These are phyloP conservation scores for Plebejus anna DNA, from an alignment of 2,888 invertebrate species.

Conservation along the genomic window DNA sequence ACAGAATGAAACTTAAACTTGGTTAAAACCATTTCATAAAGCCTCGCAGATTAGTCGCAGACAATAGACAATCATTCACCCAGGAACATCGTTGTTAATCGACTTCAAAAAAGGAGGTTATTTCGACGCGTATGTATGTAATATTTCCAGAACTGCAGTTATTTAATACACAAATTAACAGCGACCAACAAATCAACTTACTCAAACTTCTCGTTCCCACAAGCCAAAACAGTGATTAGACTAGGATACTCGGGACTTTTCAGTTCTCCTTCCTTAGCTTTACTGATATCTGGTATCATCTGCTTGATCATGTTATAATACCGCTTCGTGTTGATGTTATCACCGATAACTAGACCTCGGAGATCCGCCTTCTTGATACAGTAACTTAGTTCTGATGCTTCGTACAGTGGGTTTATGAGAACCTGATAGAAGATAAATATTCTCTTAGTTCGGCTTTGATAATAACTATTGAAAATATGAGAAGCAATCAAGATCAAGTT, in stretches of 20 bases:
- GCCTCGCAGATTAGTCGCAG: too few relatives aligned
- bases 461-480: too few relatives aligned
- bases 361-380: constrained; percentile 86
- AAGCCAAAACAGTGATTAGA: constrained; percentile 78
- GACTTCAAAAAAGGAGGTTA: too few relatives aligned
- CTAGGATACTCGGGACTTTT: constrained; percentile 69
- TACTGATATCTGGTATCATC: constrained; percentile 80
- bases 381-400: constrained; percentile 85
- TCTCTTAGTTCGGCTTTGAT: too few relatives aligned
- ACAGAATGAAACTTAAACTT: too few relatives aligned
- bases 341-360: constrained; percentile 84
- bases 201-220: constrained; percentile 73
- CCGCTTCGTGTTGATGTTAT: constrained; percentile 81
- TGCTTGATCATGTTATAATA: constrained; percentile 82
- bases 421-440: constrained; percentile 71
- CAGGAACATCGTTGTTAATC: too few relatives aligned
- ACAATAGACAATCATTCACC: too few relatives aligned
- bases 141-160: too few relatives aligned
- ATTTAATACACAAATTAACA: too few relatives aligned
- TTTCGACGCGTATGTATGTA: too few relatives aligned
- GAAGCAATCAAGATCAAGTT: too few relatives aligned
- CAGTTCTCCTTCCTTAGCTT: constrained; percentile 66
- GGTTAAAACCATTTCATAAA: too few relatives aligned
- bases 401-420: constrained; percentile 89
- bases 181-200: constrained; percentile 53